Evolutionary conservation across 2,888 invertebrate genomes (phyloP), one percentile per base, ranked within the genome.

Genomic region (Agapetus fuscipes): DNA sequence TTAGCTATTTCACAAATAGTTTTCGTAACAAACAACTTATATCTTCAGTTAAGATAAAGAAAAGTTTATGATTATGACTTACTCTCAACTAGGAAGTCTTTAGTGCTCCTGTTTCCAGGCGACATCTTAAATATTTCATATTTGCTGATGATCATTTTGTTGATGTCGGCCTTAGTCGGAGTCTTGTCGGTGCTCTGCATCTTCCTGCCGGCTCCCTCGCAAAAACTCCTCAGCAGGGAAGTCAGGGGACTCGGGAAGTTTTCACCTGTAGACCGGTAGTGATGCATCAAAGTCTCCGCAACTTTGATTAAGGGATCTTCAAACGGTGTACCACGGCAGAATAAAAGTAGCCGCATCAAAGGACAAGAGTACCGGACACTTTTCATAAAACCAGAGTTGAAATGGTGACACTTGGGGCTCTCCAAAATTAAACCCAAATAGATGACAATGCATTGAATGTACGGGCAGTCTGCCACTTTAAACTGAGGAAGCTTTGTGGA

Each of bases 331-430:
- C 38, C 10, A 11, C 34, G 27, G 43, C 32, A 40, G 11, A 56
- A 54, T 13, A 55, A 55, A 26, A 64, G 54, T 25, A 61, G 57
- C 2, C 64, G 52, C 45, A 64, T 52, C 39, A 66, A 51, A 17
- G 59, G 56, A 39, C 60, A 61, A n/a, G 62, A 60, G 41, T 53
- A 54, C 7, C 58, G 55, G 3, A 56, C 52, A 4, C 53, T 48
- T 2, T 42, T 56, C 54, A 52, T 53, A 49, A 44, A 62, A 50
- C 25, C 54, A 6, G 29, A 17, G 12, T 34, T 39, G 24, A 49
- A 47, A 30, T 44, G 48, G 17, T 37, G 39, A 29, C 40, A 41
- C 15, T 41, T 45, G 9, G 44, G 43, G 30, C 40, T 40, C 34
- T 45, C 43, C 20, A 46, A 27, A 13, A 43, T 45, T 3, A 41